Conservation (phyloP, 2,113 vertebrate genomes). For the Rhinoptilus africanus region DNA sequence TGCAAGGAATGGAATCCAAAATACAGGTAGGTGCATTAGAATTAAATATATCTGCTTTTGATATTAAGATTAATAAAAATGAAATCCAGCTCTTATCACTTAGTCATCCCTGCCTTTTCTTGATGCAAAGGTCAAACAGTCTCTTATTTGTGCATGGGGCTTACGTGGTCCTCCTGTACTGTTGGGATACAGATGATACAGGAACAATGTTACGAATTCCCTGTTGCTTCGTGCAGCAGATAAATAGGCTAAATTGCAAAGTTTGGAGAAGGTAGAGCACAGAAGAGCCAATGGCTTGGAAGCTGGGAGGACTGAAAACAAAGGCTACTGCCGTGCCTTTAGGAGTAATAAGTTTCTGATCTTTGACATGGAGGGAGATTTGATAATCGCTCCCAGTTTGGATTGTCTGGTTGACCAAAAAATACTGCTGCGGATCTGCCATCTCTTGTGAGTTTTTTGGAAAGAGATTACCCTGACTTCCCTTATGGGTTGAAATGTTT, state of each 20-base stretch:
- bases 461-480: background rate
- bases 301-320: background rate
- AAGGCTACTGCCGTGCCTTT: background rate
- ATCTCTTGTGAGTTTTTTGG: background rate
- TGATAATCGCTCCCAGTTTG: background rate
- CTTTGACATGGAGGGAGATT: background rate
- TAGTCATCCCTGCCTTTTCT: background rate
- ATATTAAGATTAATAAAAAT: background rate
- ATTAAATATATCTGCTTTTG: background rate
- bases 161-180: background rate
- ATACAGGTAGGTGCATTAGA: slow-evolving; percentile 74
- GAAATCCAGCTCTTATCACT: background rate
- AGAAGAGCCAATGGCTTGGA: background rate
- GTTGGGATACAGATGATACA: background rate
- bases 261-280: background rate
- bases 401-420: background rate
- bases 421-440: background rate
- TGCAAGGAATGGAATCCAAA: slow-evolving; percentile 84
- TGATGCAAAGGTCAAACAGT: background rate
- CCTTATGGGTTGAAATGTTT: background rate
- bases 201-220: background rate
- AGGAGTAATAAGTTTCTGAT: background rate
- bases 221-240: background rate
- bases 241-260: background rate
- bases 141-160: background rate